Percentiles rank a stretch among this genome's conserved stretches.
phyloP scores from a whole-genome alignment of 1,140 invertebrate genomes.

The Drosophila lacertosa region DNA sequence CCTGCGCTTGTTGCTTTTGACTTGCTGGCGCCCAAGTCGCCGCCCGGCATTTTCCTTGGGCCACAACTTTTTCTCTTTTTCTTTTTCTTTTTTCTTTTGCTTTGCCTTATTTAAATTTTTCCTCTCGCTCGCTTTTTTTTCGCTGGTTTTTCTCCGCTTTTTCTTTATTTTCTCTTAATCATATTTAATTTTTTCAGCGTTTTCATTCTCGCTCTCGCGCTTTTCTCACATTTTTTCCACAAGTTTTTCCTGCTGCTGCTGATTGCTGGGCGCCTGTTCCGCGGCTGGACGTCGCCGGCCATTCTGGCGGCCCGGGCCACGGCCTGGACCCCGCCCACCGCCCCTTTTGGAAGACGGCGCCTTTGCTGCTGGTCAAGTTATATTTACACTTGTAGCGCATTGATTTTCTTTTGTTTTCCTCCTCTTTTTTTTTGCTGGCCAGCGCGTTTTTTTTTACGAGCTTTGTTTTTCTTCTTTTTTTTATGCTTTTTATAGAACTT shows the following conservation, averaged over 20 bases:
- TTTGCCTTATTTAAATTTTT: conserved; percentile 59
- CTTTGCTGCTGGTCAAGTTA: conserved; percentile 65
- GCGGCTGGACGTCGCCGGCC: conserved; percentile 69
- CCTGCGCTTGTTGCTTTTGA: conserved; percentile 68
- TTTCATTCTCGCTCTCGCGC: conserved; percentile 59
- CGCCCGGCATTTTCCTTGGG: conserved; percentile 62
- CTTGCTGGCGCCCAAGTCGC: conserved; percentile 19
- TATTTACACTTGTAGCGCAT: conserved; percentile 78
- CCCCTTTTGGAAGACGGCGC: conserved; percentile 12
- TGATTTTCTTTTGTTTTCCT: conserved; percentile 61
- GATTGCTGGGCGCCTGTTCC: conserved; percentile 72
- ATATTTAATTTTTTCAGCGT: conserved; percentile 80
- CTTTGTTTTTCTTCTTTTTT: conserved; percentile 51
- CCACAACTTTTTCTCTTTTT: conserved; percentile 57
- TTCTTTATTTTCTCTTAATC: conserved; percentile 79
- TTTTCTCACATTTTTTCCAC: conserved; percentile 42
- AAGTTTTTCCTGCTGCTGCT: conserved; percentile 59
- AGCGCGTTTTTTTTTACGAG: conserved; percentile 36
- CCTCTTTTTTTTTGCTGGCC: conserved; percentile 37
- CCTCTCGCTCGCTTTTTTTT: conserved; percentile 27
- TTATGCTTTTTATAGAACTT: conserved; percentile 14
- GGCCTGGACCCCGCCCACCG: background rate
- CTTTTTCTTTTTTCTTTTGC: conserved; percentile 28
- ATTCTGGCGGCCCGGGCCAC: conserved; percentile 29
- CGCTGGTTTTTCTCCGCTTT: conserved; percentile 16